Evolutionary conservation across 2,113 vertebrate genomes (phyloP).

Genomic region (Tenrec ecaudatus): DNA sequence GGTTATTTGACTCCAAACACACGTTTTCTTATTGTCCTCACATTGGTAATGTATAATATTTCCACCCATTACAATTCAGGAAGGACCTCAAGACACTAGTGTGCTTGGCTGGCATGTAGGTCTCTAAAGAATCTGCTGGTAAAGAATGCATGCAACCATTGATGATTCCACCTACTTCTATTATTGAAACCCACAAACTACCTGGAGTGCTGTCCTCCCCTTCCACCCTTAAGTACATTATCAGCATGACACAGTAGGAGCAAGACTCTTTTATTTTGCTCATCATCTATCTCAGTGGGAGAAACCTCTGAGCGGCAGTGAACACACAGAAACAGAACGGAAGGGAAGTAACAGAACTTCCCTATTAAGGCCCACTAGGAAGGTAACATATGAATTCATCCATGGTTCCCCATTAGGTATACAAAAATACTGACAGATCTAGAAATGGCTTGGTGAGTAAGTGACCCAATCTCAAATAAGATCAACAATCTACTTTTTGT

Average conservation of each 20-base stretch:
- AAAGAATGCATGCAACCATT: constrained; percentile 11
- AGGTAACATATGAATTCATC: not conserved
- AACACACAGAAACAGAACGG: not conserved
- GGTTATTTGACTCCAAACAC: constrained; percentile 28
- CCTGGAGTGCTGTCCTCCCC: not conserved
- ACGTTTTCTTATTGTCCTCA: not conserved
- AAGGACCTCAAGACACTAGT: constrained; percentile 24
- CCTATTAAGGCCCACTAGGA: not conserved
- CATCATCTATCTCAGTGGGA: not conserved
- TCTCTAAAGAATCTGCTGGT: not conserved
- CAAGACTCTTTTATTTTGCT: not conserved
- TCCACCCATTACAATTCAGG: not conserved
- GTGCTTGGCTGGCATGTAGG: not conserved
- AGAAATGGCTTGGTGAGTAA: too few relatives aligned
- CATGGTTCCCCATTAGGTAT: not conserved
- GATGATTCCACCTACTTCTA: not conserved
- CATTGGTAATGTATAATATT: not conserved
- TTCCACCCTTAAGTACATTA: constrained; percentile 3
- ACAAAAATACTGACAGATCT: too few relatives aligned
- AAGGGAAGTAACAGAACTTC: not conserved
- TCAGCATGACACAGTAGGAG: not conserved
- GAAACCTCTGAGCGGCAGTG: not conserved
- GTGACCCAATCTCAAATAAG: too few relatives aligned
- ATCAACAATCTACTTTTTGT: too few relatives aligned
- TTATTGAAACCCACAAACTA: constrained; percentile 9